Percentiles rank a stretch among this genome's conserved stretches.
Evolutionary conservation across 2,888 invertebrate species (phyloP).

Genomic region (Eristalis arbustorum): DNA sequence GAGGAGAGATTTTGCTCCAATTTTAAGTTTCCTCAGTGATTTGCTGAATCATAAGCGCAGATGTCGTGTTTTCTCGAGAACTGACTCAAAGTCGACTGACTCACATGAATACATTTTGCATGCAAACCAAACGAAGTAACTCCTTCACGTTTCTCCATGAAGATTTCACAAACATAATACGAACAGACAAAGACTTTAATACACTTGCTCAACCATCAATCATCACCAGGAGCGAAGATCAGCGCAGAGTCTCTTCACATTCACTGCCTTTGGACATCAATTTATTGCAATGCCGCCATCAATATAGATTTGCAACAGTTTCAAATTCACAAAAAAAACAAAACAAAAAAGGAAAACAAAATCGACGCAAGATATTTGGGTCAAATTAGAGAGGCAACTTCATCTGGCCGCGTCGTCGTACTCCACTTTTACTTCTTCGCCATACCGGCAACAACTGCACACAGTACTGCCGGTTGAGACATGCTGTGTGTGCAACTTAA

Average conservation of each 20-base stretch:
- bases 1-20: too few species aligned
- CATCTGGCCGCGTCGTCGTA: slow-evolving; percentile 27
- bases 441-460: slow-evolving; percentile 1
- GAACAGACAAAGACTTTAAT: too few species aligned
- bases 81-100: too few species aligned
- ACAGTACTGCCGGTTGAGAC: slow-evolving; percentile 39
- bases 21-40: too few species aligned
- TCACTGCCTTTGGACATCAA: neutral
- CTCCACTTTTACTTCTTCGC: slow-evolving; percentile 44
- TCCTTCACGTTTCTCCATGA: too few species aligned
- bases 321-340: slow-evolving; percentile 45
- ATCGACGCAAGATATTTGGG: slow-evolving; percentile 60
- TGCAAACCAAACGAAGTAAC: too few species aligned
- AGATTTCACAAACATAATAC: too few species aligned
- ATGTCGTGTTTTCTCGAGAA: too few species aligned
- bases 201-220: neutral
- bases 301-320: slow-evolving; percentile 15
- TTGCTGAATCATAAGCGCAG: too few species aligned
- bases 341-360: neutral
- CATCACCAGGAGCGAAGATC: neutral
- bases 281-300: neutral
- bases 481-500: neutral
- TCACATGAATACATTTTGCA: too few species aligned
- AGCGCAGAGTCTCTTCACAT: neutral
- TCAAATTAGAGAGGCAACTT: slow-evolving; percentile 65